phyloP scores from a whole-genome alignment of 2,888 invertebrate species.

The Brachylomia viminalis region DNA sequence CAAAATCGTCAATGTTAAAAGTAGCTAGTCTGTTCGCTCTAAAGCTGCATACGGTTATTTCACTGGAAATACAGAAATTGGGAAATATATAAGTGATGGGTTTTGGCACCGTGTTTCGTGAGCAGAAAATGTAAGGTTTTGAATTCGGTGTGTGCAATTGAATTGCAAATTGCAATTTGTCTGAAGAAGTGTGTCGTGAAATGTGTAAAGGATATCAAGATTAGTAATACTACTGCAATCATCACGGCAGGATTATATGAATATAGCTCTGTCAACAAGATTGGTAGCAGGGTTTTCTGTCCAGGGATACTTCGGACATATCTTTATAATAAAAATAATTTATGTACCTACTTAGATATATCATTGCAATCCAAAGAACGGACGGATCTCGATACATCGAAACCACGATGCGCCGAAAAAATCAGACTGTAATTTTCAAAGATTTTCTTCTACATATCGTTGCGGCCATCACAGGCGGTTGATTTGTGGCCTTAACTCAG shows the following conservation, averaged over 20 bases:
- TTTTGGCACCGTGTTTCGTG: slow-evolving; percentile 6
- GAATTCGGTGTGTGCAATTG: slow-evolving; percentile 14
- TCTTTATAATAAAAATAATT: too few relatives aligned
- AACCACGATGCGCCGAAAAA: too few relatives aligned
- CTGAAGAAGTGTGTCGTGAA: neutral
- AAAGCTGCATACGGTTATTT: neutral
- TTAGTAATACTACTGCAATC: neutral
- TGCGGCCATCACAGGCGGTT: too few relatives aligned
- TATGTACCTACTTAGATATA: too few relatives aligned
- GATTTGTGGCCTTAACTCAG: too few relatives aligned
- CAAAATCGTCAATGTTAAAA: neutral
- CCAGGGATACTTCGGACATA: too few relatives aligned
- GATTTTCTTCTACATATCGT: too few relatives aligned
- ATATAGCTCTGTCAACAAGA: too few relatives aligned
- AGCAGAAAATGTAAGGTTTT: neutral
- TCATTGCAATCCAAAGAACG: too few relatives aligned
- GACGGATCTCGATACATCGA: too few relatives aligned
- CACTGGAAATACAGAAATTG: slow-evolving; percentile 15
- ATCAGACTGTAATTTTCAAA: too few relatives aligned
- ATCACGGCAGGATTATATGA: neutral
- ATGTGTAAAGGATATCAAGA: neutral
- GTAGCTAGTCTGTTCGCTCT: neutral
- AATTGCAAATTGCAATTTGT: slow-evolving; percentile 32
- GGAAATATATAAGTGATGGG: slow-evolving; percentile 16
- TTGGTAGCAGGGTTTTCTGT: too few relatives aligned